Percentiles rank a stretch among this genome's conserved stretches.
Conservation (phyloP, 2,797 vertebrate species). For the Falco peregrinus region DNA sequence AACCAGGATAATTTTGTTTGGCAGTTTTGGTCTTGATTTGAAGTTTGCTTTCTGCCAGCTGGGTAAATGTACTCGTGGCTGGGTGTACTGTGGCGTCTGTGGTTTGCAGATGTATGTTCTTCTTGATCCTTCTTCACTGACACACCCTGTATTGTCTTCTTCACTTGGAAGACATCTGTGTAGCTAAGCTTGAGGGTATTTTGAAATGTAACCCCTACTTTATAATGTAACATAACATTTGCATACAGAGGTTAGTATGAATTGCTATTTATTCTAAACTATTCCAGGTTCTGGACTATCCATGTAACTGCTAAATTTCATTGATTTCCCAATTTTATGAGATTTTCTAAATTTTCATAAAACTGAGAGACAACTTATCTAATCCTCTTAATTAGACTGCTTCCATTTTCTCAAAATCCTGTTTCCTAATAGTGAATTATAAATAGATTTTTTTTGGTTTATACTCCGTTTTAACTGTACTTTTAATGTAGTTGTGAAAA, state of each 20-base stretch:
- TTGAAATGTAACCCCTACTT: background rate
- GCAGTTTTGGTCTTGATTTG: slow-evolving; percentile 36
- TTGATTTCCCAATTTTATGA: background rate
- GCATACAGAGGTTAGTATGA: background rate
- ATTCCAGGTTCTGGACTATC: background rate
- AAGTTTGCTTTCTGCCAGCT: slow-evolving; percentile 39
- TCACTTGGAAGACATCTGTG: background rate
- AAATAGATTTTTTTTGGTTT: fast-evolving
- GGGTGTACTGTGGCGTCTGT: background rate
- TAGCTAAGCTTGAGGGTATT: background rate
- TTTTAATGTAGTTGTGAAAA: background rate
- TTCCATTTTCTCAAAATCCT: background rate
- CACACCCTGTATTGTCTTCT: slow-evolving; percentile 42
- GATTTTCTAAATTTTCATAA: background rate
- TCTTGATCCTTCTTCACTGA: background rate
- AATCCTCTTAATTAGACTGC: background rate
- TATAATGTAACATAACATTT: background rate
- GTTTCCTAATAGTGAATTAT: background rate
- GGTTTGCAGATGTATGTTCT: slow-evolving; percentile 22
- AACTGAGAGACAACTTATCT: background rate
- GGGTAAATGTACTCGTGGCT: background rate
- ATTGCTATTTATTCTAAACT: background rate
- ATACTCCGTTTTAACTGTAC: background rate
- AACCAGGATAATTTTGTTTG: slow-evolving; percentile 40
- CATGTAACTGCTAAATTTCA: background rate